Conservation (phyloP, 2,888 invertebrate genomes). For the Eristalis tenax region DNA sequence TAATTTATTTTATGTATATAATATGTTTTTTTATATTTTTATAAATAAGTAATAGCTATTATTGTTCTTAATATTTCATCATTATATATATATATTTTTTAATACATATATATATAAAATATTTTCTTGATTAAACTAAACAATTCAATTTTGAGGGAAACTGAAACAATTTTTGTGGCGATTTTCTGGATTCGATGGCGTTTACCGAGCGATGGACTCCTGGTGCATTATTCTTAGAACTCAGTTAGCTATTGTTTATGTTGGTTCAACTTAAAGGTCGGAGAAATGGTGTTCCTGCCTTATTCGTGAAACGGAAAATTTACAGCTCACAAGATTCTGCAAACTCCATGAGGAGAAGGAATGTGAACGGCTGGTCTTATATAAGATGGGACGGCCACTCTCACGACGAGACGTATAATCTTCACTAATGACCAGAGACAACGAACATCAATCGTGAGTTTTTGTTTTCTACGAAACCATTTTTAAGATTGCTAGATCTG, state of each 20-base stretch:
- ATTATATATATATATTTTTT: constrained; percentile 57
- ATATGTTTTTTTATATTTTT: constrained; percentile 74
- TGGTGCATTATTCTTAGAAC: neutral
- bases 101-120: constrained; percentile 51
- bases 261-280: too few species aligned
- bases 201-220: neutral
- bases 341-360: too few species aligned
- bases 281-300: too few species aligned
- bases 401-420: too few species aligned
- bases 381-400: too few species aligned
- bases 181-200: constrained; percentile 24
- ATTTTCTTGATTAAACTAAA: constrained; percentile 33
- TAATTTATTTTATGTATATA: constrained; percentile 74
- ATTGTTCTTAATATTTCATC: constrained; percentile 81
- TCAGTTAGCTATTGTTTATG: neutral
- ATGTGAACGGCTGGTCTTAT: too few species aligned
- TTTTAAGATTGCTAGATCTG: too few species aligned
- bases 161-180: neutral
- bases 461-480: too few species aligned
- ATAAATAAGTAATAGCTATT: constrained; percentile 81
- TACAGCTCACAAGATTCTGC: too few species aligned
- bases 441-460: too few species aligned
- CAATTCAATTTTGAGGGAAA: constrained; percentile 16
- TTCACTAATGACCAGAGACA: too few species aligned
- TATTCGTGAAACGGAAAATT: too few species aligned